phyloP scores from a whole-genome alignment of 1,140 invertebrate genomes.

The Camponotus pennsylvanicus region DNA sequence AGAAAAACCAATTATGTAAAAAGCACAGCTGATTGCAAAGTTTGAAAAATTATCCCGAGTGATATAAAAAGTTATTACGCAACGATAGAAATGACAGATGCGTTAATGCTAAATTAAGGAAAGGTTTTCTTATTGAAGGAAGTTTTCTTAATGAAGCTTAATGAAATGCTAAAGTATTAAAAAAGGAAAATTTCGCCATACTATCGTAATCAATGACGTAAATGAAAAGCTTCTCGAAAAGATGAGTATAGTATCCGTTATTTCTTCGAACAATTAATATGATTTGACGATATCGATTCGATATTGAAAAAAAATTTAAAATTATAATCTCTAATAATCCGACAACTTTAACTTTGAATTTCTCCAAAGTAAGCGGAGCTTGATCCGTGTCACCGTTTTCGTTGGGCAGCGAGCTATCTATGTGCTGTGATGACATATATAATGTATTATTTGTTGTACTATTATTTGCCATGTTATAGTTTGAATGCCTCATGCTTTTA shows the following conservation, averaged over 20 bases:
- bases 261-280: neutral
- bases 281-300: conserved; percentile 18
- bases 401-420: conserved; percentile 85
- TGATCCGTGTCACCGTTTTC: conserved; percentile 88
- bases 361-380: conserved; percentile 89
- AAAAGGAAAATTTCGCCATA: neutral
- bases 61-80: neutral
- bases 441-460: conserved; percentile 74
- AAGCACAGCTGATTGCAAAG: neutral
- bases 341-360: conserved; percentile 92
- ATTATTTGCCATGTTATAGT: conserved; percentile 83
- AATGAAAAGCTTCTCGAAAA: neutral
- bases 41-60: neutral
- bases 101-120: conserved; percentile 20
- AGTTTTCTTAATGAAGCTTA: conserved; percentile 17
- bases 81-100: neutral
- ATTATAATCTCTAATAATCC: too few species aligned
- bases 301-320: neutral
- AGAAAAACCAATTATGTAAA: conserved; percentile 42
- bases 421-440: conserved; percentile 76
- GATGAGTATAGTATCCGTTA: neutral
- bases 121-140: conserved; percentile 6
- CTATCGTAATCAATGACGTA: neutral
- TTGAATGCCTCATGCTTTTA: conserved; percentile 90
- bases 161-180: neutral